Evolutionary conservation across 2,797 vertebrate species (phyloP).

Genomic region (Schizopygopsis pylzovi): DNA sequence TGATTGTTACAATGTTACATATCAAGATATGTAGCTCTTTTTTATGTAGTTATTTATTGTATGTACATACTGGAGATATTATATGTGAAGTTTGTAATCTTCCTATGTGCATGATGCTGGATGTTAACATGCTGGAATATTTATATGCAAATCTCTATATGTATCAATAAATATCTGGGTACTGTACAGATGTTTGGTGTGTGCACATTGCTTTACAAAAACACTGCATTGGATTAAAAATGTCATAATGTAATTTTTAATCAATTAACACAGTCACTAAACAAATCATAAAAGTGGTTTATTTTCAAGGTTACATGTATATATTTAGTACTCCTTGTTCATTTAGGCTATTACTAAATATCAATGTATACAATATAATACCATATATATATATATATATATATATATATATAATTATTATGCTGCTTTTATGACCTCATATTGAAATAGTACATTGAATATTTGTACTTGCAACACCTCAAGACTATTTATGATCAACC

Average conservation of each 20-base stretch:
- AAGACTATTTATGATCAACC: background rate
- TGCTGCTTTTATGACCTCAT: background rate
- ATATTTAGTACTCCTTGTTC: background rate
- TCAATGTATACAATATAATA: background rate
- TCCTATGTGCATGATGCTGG: constrained; percentile 19
- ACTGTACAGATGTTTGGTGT: background rate
- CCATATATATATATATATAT: background rate
- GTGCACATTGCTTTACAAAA: background rate
- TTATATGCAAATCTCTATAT: constrained; percentile 35
- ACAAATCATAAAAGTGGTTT: background rate
- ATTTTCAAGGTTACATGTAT: background rate
- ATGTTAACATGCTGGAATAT: constrained; percentile 39
- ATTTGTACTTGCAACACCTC: background rate
- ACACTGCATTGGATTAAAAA: background rate
- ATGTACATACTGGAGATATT: background rate
- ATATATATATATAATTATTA: background rate
- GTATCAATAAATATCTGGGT: constrained; percentile 49
- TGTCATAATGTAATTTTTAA: background rate
- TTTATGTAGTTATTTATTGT: constrained; percentile 6
- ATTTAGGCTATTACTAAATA: background rate
- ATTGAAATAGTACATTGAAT: no score
- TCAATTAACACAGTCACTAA: background rate
- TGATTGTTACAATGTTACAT: constrained; percentile 50
- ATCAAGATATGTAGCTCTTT: constrained; percentile 5
- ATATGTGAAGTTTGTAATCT: constrained; percentile 1